Conservation (phyloP, 2,888 invertebrate species). For the Macrosoma leucophasiata region DNA sequence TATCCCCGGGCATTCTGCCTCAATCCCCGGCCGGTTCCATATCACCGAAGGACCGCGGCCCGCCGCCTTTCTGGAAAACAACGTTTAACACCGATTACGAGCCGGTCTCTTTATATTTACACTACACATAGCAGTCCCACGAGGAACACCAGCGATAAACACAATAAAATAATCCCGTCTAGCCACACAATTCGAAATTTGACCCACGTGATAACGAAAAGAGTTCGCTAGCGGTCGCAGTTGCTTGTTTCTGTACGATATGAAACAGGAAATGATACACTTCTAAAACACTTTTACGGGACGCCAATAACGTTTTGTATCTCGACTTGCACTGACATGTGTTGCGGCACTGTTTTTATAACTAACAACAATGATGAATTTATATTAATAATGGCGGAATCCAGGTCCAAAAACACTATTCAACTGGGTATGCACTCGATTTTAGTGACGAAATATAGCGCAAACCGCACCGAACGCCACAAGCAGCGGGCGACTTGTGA, state of each 20-base stretch:
- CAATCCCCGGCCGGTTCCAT: constrained; percentile 60
- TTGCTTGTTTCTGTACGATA: constrained; percentile 63
- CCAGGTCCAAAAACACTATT: constrained; percentile 59
- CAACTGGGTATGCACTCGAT: constrained; percentile 49
- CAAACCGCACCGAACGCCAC: constrained; percentile 43
- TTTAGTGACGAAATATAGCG: constrained; percentile 61
- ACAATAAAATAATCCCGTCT: constrained; percentile 30
- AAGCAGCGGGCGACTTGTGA: constrained; percentile 40
- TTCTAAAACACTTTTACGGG: constrained; percentile 44
- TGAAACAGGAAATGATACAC: constrained; percentile 70
- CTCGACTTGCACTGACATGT: constrained; percentile 22
- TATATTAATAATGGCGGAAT: constrained; percentile 68
- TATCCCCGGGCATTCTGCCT: constrained; percentile 40
- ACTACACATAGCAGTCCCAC: constrained; percentile 27
- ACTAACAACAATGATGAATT: constrained; percentile 44
- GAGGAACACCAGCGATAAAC: constrained; percentile 24
- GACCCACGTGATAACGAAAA: constrained; percentile 74
- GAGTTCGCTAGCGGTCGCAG: constrained; percentile 63
- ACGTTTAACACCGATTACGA: constrained; percentile 53
- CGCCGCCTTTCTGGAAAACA: constrained; percentile 67
- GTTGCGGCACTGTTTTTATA: constrained; percentile 19
- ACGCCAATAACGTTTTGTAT: constrained; percentile 22
- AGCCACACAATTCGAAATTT: constrained; percentile 57
- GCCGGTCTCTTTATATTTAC: constrained; percentile 48
- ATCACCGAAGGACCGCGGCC: constrained; percentile 36